A percentile compares a stretch with the other conserved stretches of the same genome.
These are phyloP conservation scores for Microhierax caerulescens DNA, from an alignment of 2,797 vertebrate genomes.

Conservation along the genomic window DNA sequence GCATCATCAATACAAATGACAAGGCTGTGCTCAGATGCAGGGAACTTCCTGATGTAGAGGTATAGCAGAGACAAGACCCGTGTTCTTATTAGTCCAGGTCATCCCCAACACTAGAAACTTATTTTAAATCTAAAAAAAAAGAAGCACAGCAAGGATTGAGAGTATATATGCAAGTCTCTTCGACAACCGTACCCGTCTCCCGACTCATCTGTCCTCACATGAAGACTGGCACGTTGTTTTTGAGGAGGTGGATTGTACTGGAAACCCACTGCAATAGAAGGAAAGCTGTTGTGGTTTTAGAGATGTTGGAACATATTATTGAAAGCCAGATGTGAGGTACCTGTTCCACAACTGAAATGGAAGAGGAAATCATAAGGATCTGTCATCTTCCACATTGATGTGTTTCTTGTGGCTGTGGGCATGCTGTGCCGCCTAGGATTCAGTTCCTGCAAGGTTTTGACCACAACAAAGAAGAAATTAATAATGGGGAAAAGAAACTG, in stretches of 20 bases:
- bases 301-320: not conserved
- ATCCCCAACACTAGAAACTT: not conserved
- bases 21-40: not conserved
- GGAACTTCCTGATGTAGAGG: not conserved
- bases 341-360: not conserved
- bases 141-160: not conserved
- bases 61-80: not conserved
- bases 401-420: not conserved
- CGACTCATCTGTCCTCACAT: fast-evolving
- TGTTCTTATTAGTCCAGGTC: not conserved
- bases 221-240: not conserved
- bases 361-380: not conserved
- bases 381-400: not conserved
- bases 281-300: not conserved
- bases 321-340: not conserved
- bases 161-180: not conserved
- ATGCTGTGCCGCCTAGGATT: not conserved
- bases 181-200: not conserved
- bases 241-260: not conserved
- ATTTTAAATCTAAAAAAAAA: not conserved
- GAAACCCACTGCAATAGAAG: not conserved
- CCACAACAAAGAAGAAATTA: not conserved
- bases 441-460: not conserved
- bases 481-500: not conserved
- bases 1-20: not conserved